Evolutionary conservation across 2,888 invertebrate species (phyloP).

Genomic region (Tetranychus piercei): DNA sequence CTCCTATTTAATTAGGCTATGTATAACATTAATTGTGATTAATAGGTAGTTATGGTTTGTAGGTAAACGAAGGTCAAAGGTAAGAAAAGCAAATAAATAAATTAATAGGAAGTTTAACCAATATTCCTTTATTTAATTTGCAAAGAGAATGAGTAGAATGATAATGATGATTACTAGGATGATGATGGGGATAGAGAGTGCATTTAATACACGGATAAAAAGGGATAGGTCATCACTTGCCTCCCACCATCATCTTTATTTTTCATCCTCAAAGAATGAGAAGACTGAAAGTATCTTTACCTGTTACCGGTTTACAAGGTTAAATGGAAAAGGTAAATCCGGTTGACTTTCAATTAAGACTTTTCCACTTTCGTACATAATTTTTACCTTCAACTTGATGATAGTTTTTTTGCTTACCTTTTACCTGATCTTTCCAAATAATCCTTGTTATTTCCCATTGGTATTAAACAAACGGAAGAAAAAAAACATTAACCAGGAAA

Average conservation of each 20-base stretch:
- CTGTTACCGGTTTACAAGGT: neutral
- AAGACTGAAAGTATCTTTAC: neutral
- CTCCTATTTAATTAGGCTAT: neutral
- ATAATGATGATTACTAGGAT: too few relatives aligned
- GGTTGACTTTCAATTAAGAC: conserved; percentile 1
- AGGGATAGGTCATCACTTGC: neutral
- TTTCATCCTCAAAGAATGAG: neutral
- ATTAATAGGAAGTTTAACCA: neutral
- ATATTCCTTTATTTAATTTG: neutral
- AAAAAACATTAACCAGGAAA: too few relatives aligned
- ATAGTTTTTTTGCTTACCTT: too few relatives aligned
- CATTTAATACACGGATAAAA: neutral
- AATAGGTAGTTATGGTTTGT: neutral
- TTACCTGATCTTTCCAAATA: too few relatives aligned
- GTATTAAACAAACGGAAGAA: too few relatives aligned
- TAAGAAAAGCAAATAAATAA: neutral
- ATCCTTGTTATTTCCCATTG: too few relatives aligned
- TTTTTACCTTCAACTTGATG: too few relatives aligned
- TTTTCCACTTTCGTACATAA: neutral
- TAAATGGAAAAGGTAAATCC: neutral
- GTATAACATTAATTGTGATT: neutral
- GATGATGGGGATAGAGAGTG: neutral
- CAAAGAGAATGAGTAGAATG: too few relatives aligned
- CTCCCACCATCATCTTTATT: neutral
- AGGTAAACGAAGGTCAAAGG: neutral